Evolutionary conservation across 2,888 invertebrate genomes (phyloP), one percentile per base, ranked within the genome.

Genomic region (Drosophila recens): DNA sequence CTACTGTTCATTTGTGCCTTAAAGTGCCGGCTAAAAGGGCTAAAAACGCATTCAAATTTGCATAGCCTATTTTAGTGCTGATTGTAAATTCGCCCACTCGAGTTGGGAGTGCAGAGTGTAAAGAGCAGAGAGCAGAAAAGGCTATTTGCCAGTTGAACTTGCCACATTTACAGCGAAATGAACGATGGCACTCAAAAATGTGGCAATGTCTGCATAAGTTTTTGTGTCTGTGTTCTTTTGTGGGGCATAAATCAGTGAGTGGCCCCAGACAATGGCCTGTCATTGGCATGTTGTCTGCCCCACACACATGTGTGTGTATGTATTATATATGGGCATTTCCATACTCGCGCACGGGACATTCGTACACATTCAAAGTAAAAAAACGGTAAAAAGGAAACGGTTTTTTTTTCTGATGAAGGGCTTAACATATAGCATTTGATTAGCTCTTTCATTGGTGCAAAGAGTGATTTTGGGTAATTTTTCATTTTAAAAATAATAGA

Each of bases 241-340:
- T 58, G 65, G 42, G 42, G 45, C 79, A 82, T 85, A 87, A 89
- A 88, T 85, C 90, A 89, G 70, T 76, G 66, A 70, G 64, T 71
- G 43, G 62, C 62, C 45, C 69, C 87, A 85, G 88, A 89, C 88
- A 89, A 87, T 89, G 82, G 85, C 63, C 71, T 62, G 68, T 67
- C 83, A 88, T 80, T 69, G 61, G 56, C 57, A 57, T 59, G 63
- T 54, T 43, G 43, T 61, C 20, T 64, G 30, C 43, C 27, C 67
- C 30, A 53, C 15, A 13, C 62, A 51, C 49, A 30, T 57, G 27
- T 20, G 27, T 10, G 17, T 17, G 17, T 17, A 1, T 17, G 17
- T 17, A 17, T 17, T n/a, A n/a, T n/a, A n/a, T n/a, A n/a, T n/a
- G n/a, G n/a, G n/a, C n/a, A n/a, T n/a, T n/a, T n/a, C n/a, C n/a